A percentile compares a stretch with the other conserved stretches of the same genome.
phyloP scores from a whole-genome alignment of 2,113 vertebrate species.

The Andinoacara biseriatus region DNA sequence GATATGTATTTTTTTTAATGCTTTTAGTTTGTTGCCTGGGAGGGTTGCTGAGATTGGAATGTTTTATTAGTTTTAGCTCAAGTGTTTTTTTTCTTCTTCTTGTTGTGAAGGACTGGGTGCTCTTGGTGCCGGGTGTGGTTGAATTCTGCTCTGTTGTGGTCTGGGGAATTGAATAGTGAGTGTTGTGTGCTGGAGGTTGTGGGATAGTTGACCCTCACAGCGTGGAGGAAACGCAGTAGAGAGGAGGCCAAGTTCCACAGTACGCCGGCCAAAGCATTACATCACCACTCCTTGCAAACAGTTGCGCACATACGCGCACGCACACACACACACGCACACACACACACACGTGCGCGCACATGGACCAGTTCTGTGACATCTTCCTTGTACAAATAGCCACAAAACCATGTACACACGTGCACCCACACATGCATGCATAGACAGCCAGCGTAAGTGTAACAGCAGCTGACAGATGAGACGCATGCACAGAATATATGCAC shows the following conservation, averaged over 20 bases:
- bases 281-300: conserved; percentile 67
- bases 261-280: conserved; percentile 69
- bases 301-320: background rate
- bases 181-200: conserved; percentile 75
- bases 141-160: conserved; percentile 73
- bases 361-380: conserved; percentile 46
- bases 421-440: background rate
- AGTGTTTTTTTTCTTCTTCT: conserved; percentile 43
- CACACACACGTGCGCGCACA: conserved; percentile 7
- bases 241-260: conserved; percentile 78
- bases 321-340: conserved; percentile 16
- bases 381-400: conserved; percentile 26
- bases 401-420: conserved; percentile 12
- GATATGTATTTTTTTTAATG: conserved; percentile 49
- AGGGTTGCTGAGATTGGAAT: conserved; percentile 43
- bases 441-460: background rate
- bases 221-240: conserved; percentile 71
- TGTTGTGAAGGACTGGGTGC: conserved; percentile 57
- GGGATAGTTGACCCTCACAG: conserved; percentile 76
- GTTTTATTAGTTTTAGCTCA: conserved; percentile 66
- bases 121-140: conserved; percentile 71
- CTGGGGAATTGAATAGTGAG: conserved; percentile 70
- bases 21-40: conserved; percentile 54
- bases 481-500: background rate
- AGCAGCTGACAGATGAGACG: background rate